Conservation (phyloP, 2,888 invertebrate genomes). For the Alsophila aescularia region DNA sequence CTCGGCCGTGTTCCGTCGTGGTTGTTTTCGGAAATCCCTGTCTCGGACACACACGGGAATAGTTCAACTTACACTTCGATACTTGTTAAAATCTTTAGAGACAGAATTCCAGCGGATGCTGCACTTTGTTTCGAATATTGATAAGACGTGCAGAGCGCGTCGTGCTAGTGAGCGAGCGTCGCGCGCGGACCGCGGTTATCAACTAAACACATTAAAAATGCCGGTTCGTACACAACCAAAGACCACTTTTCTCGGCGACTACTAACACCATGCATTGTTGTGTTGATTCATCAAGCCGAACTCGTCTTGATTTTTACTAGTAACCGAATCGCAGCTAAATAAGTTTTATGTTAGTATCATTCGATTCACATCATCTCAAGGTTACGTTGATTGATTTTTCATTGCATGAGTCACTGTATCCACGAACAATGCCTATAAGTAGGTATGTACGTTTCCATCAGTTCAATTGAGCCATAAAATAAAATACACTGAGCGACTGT, state of each 20-base stretch:
- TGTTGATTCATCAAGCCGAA: constrained; percentile 11
- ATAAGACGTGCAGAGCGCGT: constrained; percentile 48
- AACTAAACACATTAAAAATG: constrained; percentile 78
- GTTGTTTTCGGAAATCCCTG: constrained; percentile 26
- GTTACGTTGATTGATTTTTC: constrained; percentile 39
- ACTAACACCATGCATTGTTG: constrained; percentile 50
- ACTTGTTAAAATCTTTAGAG: constrained; percentile 19
- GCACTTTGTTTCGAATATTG: constrained; percentile 32
- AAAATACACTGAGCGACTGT: background rate
- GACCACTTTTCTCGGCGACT: constrained; percentile 55
- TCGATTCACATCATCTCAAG: constrained; percentile 46
- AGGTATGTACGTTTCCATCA: constrained; percentile 6
- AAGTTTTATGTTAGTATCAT: background rate
- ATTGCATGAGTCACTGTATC: constrained; percentile 18
- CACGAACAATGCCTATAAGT: constrained; percentile 9
- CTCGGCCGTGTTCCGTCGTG: constrained; percentile 28
- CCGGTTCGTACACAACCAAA: constrained; percentile 56
- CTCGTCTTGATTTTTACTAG: background rate
- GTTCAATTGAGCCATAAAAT: too few species aligned
- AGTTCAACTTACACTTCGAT: constrained; percentile 13
- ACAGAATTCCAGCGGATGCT: constrained; percentile 15
- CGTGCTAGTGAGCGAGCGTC: constrained; percentile 62
- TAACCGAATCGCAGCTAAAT: constrained; percentile 7
- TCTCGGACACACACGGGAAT: constrained; percentile 6
- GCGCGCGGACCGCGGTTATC: constrained; percentile 71